Percentiles rank a stretch among this genome's conserved stretches.
These are phyloP conservation scores for Amniataba percoides DNA, from an alignment of 2,797 vertebrate species.

Conservation along the genomic window DNA sequence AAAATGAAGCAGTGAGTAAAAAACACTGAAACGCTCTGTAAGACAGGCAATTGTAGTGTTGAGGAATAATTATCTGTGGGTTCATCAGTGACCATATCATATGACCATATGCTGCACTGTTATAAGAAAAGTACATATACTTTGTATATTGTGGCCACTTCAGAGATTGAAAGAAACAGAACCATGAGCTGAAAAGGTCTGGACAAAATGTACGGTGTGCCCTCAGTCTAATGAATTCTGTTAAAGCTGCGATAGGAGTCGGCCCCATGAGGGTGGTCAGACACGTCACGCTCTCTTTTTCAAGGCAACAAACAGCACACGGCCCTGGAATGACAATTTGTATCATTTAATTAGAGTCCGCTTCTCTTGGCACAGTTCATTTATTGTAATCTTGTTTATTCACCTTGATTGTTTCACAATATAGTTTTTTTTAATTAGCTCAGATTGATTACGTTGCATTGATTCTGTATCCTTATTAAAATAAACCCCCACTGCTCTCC, in stretches of 20 bases:
- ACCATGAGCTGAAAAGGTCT: neutral
- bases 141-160: neutral
- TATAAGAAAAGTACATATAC: neutral
- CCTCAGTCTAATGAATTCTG: conserved; percentile 52
- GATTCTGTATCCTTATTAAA: conserved; percentile 85
- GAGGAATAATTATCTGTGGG: no score
- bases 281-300: conserved; percentile 58
- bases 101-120: neutral
- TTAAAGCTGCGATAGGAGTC: conserved; percentile 41
- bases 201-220: neutral
- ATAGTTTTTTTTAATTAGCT: conserved; percentile 85
- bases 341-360: conserved; percentile 82
- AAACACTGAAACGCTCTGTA: no score
- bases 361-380: conserved; percentile 79
- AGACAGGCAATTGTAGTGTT: no score
- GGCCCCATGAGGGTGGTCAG: conserved; percentile 56
- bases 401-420: conserved; percentile 84
- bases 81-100: neutral
- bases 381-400: conserved; percentile 87
- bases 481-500: conserved; percentile 55
- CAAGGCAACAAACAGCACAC: conserved; percentile 70
- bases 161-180: neutral
- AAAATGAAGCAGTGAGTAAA: no score
- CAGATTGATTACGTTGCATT: conserved; percentile 85
- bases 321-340: conserved; percentile 83